Base-by-base conservation (phyloP, 1,140 invertebrate genomes). In the Telenomus remus region DNA sequence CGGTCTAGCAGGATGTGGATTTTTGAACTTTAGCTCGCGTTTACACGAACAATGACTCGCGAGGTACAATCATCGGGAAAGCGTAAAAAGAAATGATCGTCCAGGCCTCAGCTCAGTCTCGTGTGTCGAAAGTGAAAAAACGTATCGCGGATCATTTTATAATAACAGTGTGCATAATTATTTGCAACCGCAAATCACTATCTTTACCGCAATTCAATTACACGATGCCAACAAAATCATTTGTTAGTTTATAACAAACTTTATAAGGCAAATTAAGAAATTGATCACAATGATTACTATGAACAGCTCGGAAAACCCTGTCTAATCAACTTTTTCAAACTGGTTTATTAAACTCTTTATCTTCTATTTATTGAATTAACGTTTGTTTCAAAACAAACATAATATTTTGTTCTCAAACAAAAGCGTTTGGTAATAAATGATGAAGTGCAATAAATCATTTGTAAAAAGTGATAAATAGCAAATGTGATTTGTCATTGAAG, bases 81-180 rank as follows among this genome's bases (percentile, higher is more conserved):
- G 60, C 69, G 69, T 72, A 72, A 59, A 71, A 72, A 72, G 69
- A 64, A 64, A 59, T 33, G 27, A 44, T 46, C n/a, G n/a, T n/a
- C 47, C 46, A 42, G 3, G 13, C 47, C 1, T 10, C 6, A 16
- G 14, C 42, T 53, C 1, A 37, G 15, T 46, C 9, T 37, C 27
- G 69, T 47, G 54, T 59, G 69, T 16, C 13, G 37, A 51, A 57
- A 47, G 13, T 50, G 47, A 64, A 64, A 64, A 71, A 65, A 64
- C n/a, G n/a, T 39, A 39, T 39, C 37, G n/a, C n/a, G 9, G 9
- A 39, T 39, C n/a, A 9, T 39, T 39, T 39, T n/a, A 9, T 39
- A n/a, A 9, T 39, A 39, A 39, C 9, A 39, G 37, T n/a, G n/a
- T 11, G n/a, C 9, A 39, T 39, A 39, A 39, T 11, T 39, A 39